Conservation (phyloP, 2,888 invertebrate genomes). For the Eutolmus rufibarbis region DNA sequence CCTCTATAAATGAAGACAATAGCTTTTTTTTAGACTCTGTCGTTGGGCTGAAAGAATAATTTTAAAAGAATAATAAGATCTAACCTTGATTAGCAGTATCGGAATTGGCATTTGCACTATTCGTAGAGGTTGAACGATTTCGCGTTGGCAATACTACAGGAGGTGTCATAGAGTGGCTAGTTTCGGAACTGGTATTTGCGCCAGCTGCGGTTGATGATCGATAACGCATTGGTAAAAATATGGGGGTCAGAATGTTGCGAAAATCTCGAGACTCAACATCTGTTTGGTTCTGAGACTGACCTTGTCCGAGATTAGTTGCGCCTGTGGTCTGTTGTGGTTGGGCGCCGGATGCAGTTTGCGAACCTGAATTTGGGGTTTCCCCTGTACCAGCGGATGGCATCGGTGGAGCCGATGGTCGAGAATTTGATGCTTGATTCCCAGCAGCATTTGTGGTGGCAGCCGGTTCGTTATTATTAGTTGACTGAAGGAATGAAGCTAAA, state of each 20-base stretch:
- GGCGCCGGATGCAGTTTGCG: slow-evolving; percentile 38
- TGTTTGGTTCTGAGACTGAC: slow-evolving; percentile 49
- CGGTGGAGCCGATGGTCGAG: slow-evolving; percentile 45
- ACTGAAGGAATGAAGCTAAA: slow-evolving; percentile 46
- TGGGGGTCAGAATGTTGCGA: slow-evolving; percentile 24
- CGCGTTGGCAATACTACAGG: slow-evolving; percentile 40
- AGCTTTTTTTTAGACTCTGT: background rate
- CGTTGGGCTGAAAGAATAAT: slow-evolving; percentile 5
- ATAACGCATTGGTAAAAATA: slow-evolving; percentile 33
- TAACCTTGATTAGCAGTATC: slow-evolving; percentile 47
- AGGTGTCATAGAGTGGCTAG: slow-evolving; percentile 52
- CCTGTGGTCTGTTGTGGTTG: slow-evolving; percentile 38
- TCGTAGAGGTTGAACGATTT: slow-evolving; percentile 36
- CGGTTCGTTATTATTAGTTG: slow-evolving; percentile 48
- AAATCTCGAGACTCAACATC: slow-evolving; percentile 21
- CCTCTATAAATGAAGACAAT: slow-evolving; percentile 46
- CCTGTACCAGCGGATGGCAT: slow-evolving; percentile 41
- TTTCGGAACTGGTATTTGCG: slow-evolving; percentile 47
- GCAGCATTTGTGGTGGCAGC: slow-evolving; percentile 20
- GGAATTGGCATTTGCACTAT: slow-evolving; percentile 28
- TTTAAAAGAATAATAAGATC: slow-evolving; percentile 19
- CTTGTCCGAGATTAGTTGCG: slow-evolving; percentile 46
- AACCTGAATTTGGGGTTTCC: background rate
- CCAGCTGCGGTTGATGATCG: slow-evolving; percentile 48
- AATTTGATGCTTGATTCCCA: background rate